Evolutionary conservation across 2,888 invertebrate genomes (phyloP).

Genomic region (Ophion slaviceki): DNA sequence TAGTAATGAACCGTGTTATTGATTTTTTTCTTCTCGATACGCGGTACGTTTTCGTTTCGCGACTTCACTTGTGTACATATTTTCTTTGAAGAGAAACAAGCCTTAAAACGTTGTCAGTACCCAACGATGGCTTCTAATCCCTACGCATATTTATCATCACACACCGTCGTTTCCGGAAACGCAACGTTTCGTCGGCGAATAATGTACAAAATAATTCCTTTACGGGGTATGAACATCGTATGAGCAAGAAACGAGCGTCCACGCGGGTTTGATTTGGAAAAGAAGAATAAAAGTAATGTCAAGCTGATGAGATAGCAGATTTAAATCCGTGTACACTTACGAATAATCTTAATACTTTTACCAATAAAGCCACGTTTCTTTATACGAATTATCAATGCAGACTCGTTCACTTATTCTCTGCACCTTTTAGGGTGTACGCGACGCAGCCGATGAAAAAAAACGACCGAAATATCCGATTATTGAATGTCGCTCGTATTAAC

Average conservation of each 20-base stretch:
- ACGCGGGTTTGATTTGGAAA: slow-evolving; percentile 4
- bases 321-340: slow-evolving; percentile 54
- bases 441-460: neutral
- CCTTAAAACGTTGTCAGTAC: slow-evolving; percentile 21
- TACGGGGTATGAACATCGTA: slow-evolving; percentile 42
- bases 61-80: slow-evolving; percentile 57
- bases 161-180: slow-evolving; percentile 35
- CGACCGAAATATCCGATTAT: neutral
- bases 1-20: slow-evolving; percentile 42
- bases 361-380: slow-evolving; percentile 58
- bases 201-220: slow-evolving; percentile 60
- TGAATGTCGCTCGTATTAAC: too few species aligned
- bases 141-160: slow-evolving; percentile 45
- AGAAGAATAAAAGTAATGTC: slow-evolving; percentile 1
- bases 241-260: slow-evolving; percentile 11
- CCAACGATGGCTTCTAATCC: slow-evolving; percentile 32
- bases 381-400: slow-evolving; percentile 46
- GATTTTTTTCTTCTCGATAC: slow-evolving; percentile 26
- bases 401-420: slow-evolving; percentile 5
- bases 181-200: slow-evolving; percentile 43
- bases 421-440: neutral
- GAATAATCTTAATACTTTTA: slow-evolving; percentile 56
- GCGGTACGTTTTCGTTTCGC: slow-evolving; percentile 40
- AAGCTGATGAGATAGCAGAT: slow-evolving; percentile 33
- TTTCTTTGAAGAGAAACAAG: slow-evolving; percentile 38